phyloP scores from a whole-genome alignment of 2,888 invertebrate genomes.

The Scaptomyza flava region DNA sequence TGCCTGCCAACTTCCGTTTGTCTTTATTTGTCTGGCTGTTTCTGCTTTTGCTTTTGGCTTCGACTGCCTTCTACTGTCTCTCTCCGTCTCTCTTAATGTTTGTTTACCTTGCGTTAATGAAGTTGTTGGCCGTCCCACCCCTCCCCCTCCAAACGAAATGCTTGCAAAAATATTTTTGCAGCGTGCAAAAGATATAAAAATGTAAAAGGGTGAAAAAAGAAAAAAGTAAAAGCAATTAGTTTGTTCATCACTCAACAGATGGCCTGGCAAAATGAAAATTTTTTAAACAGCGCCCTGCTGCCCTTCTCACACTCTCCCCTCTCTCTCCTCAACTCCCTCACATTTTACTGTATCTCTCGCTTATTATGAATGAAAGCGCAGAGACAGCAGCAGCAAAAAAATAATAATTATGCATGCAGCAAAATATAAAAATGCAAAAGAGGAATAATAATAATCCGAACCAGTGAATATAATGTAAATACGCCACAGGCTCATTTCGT shows the following conservation, averaged over 20 bases:
- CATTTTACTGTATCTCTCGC: constrained; percentile 4
- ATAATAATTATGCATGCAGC: constrained; percentile 69
- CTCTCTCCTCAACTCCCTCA: background rate
- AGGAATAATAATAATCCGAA: constrained; percentile 31
- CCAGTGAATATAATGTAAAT: constrained; percentile 58
- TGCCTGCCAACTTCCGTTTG: constrained; percentile 73
- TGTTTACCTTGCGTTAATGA: constrained; percentile 77
- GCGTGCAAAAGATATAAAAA: constrained; percentile 40
- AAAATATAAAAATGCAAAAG: constrained; percentile 36
- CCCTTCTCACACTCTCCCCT: background rate
- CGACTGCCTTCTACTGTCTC: constrained; percentile 36
- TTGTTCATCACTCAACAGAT: constrained; percentile 81
- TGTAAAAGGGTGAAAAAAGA: constrained; percentile 11
- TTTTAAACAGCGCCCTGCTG: constrained; percentile 49
- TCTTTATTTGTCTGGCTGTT: constrained; percentile 73
- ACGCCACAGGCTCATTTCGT: constrained; percentile 56
- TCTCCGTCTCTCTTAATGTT: constrained; percentile 58
- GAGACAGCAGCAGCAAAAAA: constrained; percentile 29
- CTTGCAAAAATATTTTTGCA: constrained; percentile 73
- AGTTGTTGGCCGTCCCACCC: constrained; percentile 67
- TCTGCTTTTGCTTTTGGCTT: constrained; percentile 40
- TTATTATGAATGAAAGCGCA: constrained; percentile 55
- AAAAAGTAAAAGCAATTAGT: constrained; percentile 80
- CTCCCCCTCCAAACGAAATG: constrained; percentile 33
- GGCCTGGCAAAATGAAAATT: constrained; percentile 70